Percentiles rank a stretch among this genome's conserved stretches.
Conservation (phyloP, 2,113 vertebrate genomes). For the Podiceps cristatus region DNA sequence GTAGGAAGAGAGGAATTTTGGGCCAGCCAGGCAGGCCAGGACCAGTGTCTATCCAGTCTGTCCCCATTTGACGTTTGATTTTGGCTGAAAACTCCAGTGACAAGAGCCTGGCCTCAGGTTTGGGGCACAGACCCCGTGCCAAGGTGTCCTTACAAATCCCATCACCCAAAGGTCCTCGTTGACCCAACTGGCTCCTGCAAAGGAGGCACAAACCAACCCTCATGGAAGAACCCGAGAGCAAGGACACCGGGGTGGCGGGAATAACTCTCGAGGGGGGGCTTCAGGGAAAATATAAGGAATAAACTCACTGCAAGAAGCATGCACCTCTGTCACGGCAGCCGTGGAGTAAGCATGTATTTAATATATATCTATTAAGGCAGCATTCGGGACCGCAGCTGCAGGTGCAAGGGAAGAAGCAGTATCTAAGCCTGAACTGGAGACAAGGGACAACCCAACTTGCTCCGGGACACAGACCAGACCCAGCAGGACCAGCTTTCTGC, state of each 20-base stretch:
- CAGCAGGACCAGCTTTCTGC: not conserved
- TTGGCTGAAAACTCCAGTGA: rapidly evolving
- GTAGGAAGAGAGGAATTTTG: conserved; percentile 28
- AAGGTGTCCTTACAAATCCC: not conserved
- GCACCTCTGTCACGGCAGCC: rapidly evolving
- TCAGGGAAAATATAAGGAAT: not conserved
- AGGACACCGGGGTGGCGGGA: not conserved
- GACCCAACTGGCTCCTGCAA: not conserved
- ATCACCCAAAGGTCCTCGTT: rapidly evolving
- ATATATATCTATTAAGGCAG: not conserved
- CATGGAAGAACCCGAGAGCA: rapidly evolving
- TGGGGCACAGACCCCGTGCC: not conserved
- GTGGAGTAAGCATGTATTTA: rapidly evolving
- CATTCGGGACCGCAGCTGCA: not conserved
- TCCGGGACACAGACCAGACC: not conserved
- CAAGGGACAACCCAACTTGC: rapidly evolving
- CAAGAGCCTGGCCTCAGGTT: not conserved
- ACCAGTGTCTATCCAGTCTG: not conserved
- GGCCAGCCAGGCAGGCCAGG: not conserved
- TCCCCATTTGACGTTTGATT: rapidly evolving
- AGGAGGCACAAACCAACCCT: not conserved
- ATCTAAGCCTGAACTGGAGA: not conserved
- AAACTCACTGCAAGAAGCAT: not conserved
- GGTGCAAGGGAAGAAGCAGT: not conserved
- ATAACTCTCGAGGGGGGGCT: not conserved